Conservation (phyloP, 2,888 invertebrate genomes). For the Stenotaenia linearis region DNA sequence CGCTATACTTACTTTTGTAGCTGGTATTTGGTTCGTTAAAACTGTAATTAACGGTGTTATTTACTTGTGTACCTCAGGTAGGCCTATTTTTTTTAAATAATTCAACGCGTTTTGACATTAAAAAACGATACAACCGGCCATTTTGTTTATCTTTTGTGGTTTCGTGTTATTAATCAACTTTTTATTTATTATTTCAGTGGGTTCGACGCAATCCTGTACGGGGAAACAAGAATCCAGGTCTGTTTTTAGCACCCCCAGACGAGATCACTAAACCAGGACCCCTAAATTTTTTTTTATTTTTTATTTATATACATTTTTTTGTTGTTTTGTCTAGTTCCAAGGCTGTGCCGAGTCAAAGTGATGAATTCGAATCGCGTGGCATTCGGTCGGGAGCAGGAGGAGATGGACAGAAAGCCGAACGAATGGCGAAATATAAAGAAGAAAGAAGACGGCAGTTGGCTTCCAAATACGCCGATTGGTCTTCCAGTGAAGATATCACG, state of each 20-base stretch:
- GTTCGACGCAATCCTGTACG: neutral
- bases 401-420: constrained; percentile 54
- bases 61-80: neutral
- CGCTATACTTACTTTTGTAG: neutral
- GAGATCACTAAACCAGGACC: neutral
- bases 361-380: neutral
- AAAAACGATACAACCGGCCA: too few species aligned
- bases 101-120: neutral
- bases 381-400: neutral
- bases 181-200: neutral
- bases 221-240: neutral
- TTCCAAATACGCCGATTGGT: constrained; percentile 51
- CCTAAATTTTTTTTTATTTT: neutral
- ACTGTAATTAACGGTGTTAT: neutral
- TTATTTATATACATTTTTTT: neutral
- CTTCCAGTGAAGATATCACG: constrained; percentile 44
- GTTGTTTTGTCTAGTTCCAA: neutral
- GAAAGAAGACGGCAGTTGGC: constrained; percentile 64
- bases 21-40: neutral
- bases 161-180: neutral
- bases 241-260: neutral
- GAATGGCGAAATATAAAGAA: constrained; percentile 67
- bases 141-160: too few species aligned
- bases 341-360: neutral
- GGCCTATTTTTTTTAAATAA: neutral